phyloP scores from a whole-genome alignment of 2,888 invertebrate genomes.

The Apodemia duryi region DNA sequence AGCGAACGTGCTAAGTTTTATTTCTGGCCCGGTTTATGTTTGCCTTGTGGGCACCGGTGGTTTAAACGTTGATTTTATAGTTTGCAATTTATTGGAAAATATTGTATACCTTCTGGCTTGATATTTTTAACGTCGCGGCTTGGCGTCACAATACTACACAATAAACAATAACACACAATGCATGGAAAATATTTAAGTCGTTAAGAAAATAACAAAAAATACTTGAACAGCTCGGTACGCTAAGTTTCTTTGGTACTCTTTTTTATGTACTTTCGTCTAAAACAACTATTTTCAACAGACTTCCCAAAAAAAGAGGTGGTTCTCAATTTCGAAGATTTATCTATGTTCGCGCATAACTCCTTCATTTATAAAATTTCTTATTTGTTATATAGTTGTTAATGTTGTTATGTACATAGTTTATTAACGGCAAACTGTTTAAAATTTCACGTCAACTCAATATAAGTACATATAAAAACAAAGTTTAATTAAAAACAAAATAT shows the following conservation, averaged over 20 bases:
- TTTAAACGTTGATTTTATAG: slow-evolving; percentile 67
- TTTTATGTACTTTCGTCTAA: slow-evolving; percentile 1
- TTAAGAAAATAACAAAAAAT: too few relatives aligned
- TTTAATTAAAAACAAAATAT: too few relatives aligned
- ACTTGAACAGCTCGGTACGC: slow-evolving; percentile 20
- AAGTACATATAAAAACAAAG: too few relatives aligned
- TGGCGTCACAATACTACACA: background rate
- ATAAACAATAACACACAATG: too few relatives aligned
- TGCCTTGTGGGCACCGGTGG: slow-evolving; percentile 63
- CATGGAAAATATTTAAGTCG: too few relatives aligned
- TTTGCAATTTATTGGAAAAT: slow-evolving; percentile 53
- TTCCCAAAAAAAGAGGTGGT: background rate
- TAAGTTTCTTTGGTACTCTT: background rate
- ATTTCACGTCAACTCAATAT: too few relatives aligned
- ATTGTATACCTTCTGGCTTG: slow-evolving; percentile 55
- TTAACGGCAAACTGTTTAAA: too few relatives aligned
- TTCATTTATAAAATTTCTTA: too few relatives aligned
- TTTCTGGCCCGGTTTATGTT: slow-evolving; percentile 59
- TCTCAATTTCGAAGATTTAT: too few relatives aligned
- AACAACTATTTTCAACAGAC: background rate
- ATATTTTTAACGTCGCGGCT: slow-evolving; percentile 55
- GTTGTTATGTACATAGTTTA: too few relatives aligned
- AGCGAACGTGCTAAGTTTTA: slow-evolving; percentile 58
- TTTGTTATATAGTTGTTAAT: too few relatives aligned
- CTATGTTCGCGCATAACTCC: too few relatives aligned